A percentile compares a stretch with the other conserved stretches of the same genome.
These are phyloP conservation scores for Coluber constrictor DNA, from an alignment of 2,797 vertebrate genomes.

Conservation along the genomic window DNA sequence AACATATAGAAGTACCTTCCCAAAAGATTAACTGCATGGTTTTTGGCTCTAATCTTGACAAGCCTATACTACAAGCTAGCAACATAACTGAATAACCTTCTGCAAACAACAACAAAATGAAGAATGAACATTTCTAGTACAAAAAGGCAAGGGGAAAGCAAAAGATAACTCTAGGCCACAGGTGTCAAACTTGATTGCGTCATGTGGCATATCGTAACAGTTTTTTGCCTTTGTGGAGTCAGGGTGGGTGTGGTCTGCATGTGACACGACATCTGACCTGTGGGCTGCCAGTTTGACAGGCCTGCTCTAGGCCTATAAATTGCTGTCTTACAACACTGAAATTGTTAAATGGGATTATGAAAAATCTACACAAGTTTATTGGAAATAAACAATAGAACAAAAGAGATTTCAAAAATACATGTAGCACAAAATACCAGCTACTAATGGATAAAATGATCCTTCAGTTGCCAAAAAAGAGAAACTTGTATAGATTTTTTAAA, in stretches of 20 bases:
- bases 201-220: rapidly evolving
- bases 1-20: neutral
- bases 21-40: neutral
- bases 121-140: neutral
- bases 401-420: neutral
- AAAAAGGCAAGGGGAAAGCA: neutral
- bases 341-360: neutral
- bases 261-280: neutral
- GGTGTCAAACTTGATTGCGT: neutral
- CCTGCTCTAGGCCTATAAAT: neutral
- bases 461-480: neutral
- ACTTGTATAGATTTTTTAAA: neutral
- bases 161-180: neutral
- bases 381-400: neutral
- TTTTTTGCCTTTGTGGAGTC: neutral
- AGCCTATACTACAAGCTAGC: neutral
- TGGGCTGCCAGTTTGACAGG: neutral
- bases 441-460: neutral
- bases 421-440: neutral
- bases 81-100: neutral
- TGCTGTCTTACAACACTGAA: neutral
- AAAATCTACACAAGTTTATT: neutral
- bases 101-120: neutral
- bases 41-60: neutral
- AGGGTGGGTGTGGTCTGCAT: too few relatives aligned